phyloP scores from a whole-genome alignment of 2,797 vertebrate genomes.

The Podarcis siculus region DNA sequence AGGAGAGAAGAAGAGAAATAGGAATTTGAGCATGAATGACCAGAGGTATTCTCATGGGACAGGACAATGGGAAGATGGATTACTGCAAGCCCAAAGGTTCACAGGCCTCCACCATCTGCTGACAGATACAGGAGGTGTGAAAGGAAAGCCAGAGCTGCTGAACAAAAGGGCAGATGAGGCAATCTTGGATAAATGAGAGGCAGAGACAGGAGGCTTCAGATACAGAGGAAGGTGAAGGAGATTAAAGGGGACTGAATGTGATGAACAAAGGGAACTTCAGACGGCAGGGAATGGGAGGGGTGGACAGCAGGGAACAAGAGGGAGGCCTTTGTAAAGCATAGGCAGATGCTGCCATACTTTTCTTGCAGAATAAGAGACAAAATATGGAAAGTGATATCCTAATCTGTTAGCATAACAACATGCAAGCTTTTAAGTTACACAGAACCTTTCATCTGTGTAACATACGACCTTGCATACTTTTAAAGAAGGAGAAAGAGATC shows the following conservation, averaged over 20 bases:
- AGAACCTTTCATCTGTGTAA: not conserved
- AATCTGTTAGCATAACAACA: not conserved
- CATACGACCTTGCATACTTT: not conserved
- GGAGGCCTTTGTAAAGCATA: not conserved
- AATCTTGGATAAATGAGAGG: not conserved
- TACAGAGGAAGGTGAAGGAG: not conserved
- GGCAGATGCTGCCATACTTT: not conserved
- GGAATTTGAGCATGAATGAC: not conserved
- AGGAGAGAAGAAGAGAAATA: not conserved
- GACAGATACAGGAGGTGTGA: conserved; percentile 13
- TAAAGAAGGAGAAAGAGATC: not conserved
- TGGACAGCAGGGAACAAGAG: not conserved
- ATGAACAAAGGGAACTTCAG: conserved; percentile 26
- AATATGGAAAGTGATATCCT: not conserved
- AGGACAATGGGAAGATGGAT: conserved; percentile 26
- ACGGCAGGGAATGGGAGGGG: conserved; percentile 28
- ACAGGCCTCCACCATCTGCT: not conserved
- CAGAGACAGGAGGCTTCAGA: not conserved
- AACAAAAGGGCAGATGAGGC: not conserved
- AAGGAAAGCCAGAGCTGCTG: not conserved
- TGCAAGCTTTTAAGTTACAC: not conserved
- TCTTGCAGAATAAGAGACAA: not conserved
- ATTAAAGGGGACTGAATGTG: not conserved
- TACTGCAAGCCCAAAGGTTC: not conserved
- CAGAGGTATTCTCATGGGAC: not conserved